Percentiles rank a stretch among this genome's conserved stretches.
Conservation (phyloP, 2,888 invertebrate species). For the Pristionchus exspectatus region DNA sequence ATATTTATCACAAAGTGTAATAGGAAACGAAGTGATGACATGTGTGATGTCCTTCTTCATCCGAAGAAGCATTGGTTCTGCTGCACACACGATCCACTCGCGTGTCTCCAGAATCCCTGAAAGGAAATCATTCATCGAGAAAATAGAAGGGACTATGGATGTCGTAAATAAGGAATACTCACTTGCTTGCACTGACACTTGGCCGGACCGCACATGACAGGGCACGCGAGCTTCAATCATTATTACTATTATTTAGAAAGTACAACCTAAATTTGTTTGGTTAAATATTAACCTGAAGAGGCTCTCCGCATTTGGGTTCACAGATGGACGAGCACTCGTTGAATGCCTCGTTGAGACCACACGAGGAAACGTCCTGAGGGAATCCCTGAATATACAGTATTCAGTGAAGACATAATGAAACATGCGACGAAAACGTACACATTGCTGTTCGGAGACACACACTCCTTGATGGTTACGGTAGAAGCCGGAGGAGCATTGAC, state of each 20-base stretch:
- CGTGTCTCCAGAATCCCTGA: background rate
- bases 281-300: background rate
- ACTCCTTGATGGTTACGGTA: constrained; percentile 28
- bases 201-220: background rate
- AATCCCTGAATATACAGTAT: background rate
- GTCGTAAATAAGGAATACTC: background rate
- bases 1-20: background rate
- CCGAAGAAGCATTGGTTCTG: constrained; percentile 4
- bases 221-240: background rate
- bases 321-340: background rate
- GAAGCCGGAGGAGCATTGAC: background rate
- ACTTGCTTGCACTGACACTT: constrained; percentile 20
- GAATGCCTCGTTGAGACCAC: constrained; percentile 15
- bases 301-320: constrained; percentile 5
- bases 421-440: background rate
- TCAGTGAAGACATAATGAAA: background rate
- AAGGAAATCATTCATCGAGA: background rate
- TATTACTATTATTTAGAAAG: background rate
- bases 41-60: background rate
- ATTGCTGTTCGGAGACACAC: background rate
- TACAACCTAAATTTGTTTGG: no score
- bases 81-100: background rate
- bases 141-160: background rate
- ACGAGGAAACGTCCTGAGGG: background rate
- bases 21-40: background rate